Conservation (phyloP, 2,113 vertebrate species). For the Riparia riparia region DNA sequence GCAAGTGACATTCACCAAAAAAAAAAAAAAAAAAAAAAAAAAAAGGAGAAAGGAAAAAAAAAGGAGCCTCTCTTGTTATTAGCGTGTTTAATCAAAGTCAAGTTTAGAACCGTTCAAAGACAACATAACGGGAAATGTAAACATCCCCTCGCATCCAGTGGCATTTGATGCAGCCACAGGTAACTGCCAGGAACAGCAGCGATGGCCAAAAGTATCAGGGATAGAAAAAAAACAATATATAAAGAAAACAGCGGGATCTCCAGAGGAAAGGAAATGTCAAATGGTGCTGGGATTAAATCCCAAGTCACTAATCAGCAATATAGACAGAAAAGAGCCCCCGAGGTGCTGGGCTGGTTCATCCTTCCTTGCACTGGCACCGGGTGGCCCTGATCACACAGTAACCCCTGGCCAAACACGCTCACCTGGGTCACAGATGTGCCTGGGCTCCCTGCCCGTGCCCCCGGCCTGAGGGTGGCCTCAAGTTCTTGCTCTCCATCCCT, state of each 20-base stretch:
- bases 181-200: not conserved
- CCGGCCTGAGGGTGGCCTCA: not conserved
- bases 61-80: constrained; percentile 67
- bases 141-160: not conserved
- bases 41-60: too few species aligned
- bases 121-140: constrained; percentile 29
- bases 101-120: constrained; percentile 70
- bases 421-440: not conserved
- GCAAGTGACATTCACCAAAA: constrained; percentile 67
- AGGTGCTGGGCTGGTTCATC: not conserved
- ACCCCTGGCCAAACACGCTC: not conserved
- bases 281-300: not conserved
- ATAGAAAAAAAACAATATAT: not conserved
- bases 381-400: not conserved
- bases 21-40: too few species aligned
- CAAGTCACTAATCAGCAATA: not conserved
- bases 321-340: not conserved
- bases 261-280: not conserved
- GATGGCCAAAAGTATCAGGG: not conserved
- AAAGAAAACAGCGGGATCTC: constrained; percentile 13
- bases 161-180: constrained; percentile 60
- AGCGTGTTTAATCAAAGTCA: constrained; percentile 76
- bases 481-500: not conserved
- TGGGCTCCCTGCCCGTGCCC: not conserved
- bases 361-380: not conserved